Base-by-base conservation (phyloP, 2,888 invertebrate genomes). In the Ganaspis brasiliensis region DNA sequence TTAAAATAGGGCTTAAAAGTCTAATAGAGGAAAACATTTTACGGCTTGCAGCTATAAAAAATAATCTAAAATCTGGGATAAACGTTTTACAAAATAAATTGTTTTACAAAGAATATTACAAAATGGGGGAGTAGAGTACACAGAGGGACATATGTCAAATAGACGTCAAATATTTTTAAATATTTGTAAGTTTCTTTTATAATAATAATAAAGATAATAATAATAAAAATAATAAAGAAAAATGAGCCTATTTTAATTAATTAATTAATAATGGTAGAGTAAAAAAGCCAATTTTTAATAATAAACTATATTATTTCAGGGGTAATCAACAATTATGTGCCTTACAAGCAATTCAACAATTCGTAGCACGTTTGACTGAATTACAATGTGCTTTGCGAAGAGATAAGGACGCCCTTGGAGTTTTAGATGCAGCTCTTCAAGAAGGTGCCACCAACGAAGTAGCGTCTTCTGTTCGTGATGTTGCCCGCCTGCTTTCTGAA, bases 331-430 rank as follows among this genome's bases (percentile, higher is more conserved):
- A 96, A 89, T 92, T 97, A 87, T 93, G 95, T 83, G 94, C 94
- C 81, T 92, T 97, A 76, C 96, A 95, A 87, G 94, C 94, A 83
- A 94, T 96, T 12, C 93, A 96, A 74, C 95, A 96, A 89, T 94
- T 97, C 92, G 96, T 96, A 89, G 93, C 93, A 77, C 95, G 96
- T 10, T 92, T 97, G 74, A 94, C 95, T 16, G 96, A 96, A 89
- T 93, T 97, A 79, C 95, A 96, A 87, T 94, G 94, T 72, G 96
- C 96, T 35, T 91, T 97, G 72, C 94, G 95, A 37, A 95, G 96
- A 82, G 97, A 97, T 90, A 93, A 93, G 84, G 93, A 93, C 84
- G 94, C 94, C 10, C 91, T 94, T 74, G 92, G 92, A 49, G 91
- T 93, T 81, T 88, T 94, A 82, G 93, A 94, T 88, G 87, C 91